phyloP scores from a whole-genome alignment of 2,888 invertebrate genomes.

The Drosophila diplacantha region DNA sequence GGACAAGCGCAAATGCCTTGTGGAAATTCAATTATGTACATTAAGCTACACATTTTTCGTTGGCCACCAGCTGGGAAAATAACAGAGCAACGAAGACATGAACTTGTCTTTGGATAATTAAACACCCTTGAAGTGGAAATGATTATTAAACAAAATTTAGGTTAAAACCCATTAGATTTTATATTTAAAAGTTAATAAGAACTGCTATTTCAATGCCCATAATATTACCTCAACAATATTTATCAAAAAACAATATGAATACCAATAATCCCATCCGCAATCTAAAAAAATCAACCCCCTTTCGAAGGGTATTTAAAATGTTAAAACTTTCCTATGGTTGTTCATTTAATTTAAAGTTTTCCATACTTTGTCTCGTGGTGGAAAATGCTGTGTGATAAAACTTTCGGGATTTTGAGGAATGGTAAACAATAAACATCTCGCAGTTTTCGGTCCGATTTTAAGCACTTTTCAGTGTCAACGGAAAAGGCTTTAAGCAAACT shows the following conservation, averaged over 20 bases:
- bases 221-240: too few species aligned
- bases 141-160: not conserved
- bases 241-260: too few species aligned
- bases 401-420: constrained; percentile 30
- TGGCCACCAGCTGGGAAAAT: constrained; percentile 1
- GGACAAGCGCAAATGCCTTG: constrained; percentile 16
- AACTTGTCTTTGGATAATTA: too few species aligned
- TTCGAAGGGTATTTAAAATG: constrained; percentile 4
- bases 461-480: constrained; percentile 56
- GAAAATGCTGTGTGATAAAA: constrained; percentile 14
- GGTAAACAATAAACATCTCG: constrained; percentile 57
- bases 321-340: constrained; percentile 12
- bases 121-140: not conserved
- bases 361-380: not conserved
- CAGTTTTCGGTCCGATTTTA: constrained; percentile 31
- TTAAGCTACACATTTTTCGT: constrained; percentile 22
- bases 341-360: constrained; percentile 40
- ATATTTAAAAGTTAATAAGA: too few species aligned
- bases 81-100: not conserved
- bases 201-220: too few species aligned
- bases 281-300: not conserved
- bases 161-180: not conserved
- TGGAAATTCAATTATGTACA: constrained; percentile 32
- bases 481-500: constrained; percentile 46
- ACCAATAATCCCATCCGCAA: too few species aligned